Evolutionary conservation across 1,140 invertebrate species (phyloP).

Genomic region (Ridgeia piscesae): DNA sequence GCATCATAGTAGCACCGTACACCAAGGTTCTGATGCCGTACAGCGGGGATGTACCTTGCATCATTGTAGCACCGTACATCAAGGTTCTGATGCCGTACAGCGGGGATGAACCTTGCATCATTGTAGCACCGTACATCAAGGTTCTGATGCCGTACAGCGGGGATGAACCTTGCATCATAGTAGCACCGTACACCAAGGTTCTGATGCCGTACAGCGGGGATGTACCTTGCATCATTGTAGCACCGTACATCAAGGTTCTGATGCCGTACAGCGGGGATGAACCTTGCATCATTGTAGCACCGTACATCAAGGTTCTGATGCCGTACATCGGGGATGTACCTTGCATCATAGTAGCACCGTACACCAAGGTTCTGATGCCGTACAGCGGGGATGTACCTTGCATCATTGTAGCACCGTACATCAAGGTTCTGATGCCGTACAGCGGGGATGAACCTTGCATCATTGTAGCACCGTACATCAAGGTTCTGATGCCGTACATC

Average conservation of each 20-base stretch:
- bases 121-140: not conserved
- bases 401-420: not conserved
- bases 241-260: not conserved
- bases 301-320: not conserved
- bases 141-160: not conserved
- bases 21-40: not conserved
- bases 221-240: not conserved
- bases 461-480: not conserved
- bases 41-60: no score
- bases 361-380: not conserved
- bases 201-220: not conserved
- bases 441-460: no score
- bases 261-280: no score
- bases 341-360: not conserved
- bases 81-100: not conserved
- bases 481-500: not conserved
- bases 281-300: not conserved
- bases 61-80: not conserved
- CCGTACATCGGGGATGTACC: no score
- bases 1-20: not conserved
- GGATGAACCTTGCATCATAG: not conserved
- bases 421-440: not conserved
- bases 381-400: no score
- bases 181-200: not conserved
- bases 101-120: not conserved